Percentiles rank a stretch among this genome's conserved stretches.
Conservation (phyloP, 2,888 invertebrate genomes). For the Nycteola revayana region DNA sequence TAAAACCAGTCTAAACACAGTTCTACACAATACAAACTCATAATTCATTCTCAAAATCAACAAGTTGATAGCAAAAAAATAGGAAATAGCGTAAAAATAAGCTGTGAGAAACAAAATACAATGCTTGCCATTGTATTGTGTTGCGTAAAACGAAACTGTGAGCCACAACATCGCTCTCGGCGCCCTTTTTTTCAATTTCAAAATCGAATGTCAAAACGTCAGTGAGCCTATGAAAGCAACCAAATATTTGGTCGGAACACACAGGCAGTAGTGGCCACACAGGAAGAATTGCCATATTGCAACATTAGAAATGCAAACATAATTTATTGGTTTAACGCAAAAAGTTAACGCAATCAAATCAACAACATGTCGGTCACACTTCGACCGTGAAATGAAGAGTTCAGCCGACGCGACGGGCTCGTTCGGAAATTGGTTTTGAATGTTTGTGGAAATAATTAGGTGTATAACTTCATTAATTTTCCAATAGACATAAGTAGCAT, state of each 20-base stretch:
- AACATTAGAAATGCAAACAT: conserved; percentile 56
- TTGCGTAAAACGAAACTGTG: conserved; percentile 41
- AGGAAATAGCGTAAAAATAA: conserved; percentile 60
- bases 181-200: conserved; percentile 58
- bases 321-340: conserved; percentile 56
- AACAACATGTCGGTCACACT: conserved; percentile 58
- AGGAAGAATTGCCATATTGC: conserved; percentile 67
- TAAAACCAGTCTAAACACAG: conserved; percentile 55
- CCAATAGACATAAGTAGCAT: no score
- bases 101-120: conserved; percentile 46
- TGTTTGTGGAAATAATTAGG: conserved; percentile 28
- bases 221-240: conserved; percentile 71
- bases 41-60: conserved; percentile 71
- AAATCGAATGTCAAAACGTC: conserved; percentile 64
- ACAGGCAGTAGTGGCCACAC: conserved; percentile 75
- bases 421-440: conserved; percentile 57
- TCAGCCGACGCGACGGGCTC: conserved; percentile 40
- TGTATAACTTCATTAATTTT: no score
- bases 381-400: conserved; percentile 69
- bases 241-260: conserved; percentile 68
- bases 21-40: conserved; percentile 54
- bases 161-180: conserved; percentile 36
- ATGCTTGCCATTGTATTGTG: conserved; percentile 51
- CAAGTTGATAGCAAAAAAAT: conserved; percentile 55
- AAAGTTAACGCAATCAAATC: conserved; percentile 64